phyloP scores from a whole-genome alignment of 2,888 invertebrate genomes.

The Megaustenia siamemsis region DNA sequence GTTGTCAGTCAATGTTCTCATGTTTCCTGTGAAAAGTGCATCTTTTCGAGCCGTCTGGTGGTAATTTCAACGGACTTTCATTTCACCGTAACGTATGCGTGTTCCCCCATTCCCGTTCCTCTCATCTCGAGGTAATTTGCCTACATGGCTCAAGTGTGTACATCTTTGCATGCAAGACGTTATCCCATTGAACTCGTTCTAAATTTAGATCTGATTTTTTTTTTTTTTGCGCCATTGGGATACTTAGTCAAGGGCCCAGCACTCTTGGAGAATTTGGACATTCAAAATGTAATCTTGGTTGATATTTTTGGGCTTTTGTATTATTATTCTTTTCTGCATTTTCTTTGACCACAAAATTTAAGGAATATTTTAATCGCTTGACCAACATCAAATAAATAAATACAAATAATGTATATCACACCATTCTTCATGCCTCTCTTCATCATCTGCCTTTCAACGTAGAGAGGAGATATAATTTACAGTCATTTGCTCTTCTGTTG shows the following conservation, averaged over 20 bases:
- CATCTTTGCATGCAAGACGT: background rate
- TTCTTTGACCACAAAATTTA: too few species aligned
- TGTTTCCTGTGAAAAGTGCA: background rate
- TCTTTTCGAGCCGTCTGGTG: background rate
- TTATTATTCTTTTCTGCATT: too few species aligned
- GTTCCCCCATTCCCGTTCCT: background rate
- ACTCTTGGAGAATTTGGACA: too few species aligned
- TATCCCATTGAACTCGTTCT: background rate
- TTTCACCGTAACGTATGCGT: background rate
- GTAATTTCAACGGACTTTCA: background rate
- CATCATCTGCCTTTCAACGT: too few species aligned
- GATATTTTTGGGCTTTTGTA: too few species aligned
- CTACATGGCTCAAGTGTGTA: background rate
- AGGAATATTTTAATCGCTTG: too few species aligned
- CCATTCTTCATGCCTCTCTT: too few species aligned
- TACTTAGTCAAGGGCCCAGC: background rate
- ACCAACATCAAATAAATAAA: too few species aligned
- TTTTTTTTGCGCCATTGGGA: background rate
- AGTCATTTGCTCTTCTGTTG: too few species aligned
- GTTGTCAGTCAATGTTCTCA: background rate
- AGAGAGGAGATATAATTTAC: too few species aligned
- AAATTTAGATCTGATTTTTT: background rate
- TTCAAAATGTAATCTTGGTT: too few species aligned
- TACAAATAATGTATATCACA: too few species aligned
- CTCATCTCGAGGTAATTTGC: background rate